phyloP scores from a whole-genome alignment of 2,113 vertebrate genomes.

The Sterrhoptilus dennistouni region DNA sequence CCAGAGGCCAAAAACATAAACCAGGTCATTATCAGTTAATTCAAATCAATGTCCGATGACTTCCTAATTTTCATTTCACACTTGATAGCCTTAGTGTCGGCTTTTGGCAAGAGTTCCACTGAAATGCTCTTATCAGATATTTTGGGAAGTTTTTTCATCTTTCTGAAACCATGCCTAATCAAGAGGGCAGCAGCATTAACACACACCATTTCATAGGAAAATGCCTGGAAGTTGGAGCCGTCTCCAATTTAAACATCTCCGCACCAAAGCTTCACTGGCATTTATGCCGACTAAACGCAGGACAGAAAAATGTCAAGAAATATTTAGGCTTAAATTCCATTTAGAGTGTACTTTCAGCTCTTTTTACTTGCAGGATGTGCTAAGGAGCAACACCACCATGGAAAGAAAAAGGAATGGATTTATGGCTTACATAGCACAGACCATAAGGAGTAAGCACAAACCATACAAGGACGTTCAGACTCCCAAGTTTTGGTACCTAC shows the following conservation, averaged over 20 bases:
- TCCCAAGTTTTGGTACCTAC: background rate
- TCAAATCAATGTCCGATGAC: background rate
- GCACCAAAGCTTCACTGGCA: background rate
- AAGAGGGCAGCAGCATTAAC: background rate
- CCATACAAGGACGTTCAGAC: background rate
- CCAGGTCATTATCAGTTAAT: conserved; percentile 29
- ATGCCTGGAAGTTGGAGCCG: background rate
- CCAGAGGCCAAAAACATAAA: conserved; percentile 26
- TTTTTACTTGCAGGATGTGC: background rate
- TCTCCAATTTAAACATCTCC: background rate
- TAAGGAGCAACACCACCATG: background rate
- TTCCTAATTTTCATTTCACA: conserved; percentile 41
- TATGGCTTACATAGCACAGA: background rate
- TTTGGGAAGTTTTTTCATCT: background rate
- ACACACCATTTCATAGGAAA: background rate
- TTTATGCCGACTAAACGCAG: background rate
- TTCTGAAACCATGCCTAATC: background rate
- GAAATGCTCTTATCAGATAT: background rate
- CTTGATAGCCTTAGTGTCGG: background rate
- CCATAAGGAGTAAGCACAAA: background rate
- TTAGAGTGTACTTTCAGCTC: rapidly evolving
- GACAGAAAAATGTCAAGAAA: background rate
- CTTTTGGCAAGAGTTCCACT: background rate
- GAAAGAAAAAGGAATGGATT: background rate
- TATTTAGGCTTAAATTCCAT: background rate